Evolutionary conservation across 2,888 invertebrate species (phyloP).

Genomic region (Microctonus hyperodae): DNA sequence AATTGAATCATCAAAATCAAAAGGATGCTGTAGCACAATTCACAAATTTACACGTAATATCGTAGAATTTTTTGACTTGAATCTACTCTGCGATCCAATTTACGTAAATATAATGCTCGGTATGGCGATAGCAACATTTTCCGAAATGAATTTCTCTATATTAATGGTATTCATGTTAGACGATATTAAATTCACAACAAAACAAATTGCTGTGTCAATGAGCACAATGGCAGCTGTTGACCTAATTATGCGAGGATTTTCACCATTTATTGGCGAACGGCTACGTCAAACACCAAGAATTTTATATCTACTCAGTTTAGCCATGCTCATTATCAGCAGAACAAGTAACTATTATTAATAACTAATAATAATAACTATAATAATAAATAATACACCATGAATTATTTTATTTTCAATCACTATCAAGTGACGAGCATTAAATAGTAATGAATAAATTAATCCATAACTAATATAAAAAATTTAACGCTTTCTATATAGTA

Average conservation of each 20-base stretch:
- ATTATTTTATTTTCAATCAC: background rate
- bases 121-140: conserved; percentile 72
- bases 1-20: conserved; percentile 9
- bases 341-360: too few relatives aligned
- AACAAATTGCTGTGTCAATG: conserved; percentile 71
- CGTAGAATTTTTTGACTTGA: conserved; percentile 70
- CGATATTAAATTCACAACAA: conserved; percentile 69
- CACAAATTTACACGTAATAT: conserved; percentile 51
- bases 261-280: conserved; percentile 74
- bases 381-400: background rate
- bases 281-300: conserved; percentile 69
- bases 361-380: background rate
- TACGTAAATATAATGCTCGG: conserved; percentile 75
- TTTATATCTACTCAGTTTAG: conserved; percentile 71
- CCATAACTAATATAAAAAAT: background rate
- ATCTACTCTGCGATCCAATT: conserved; percentile 71
- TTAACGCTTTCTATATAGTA: background rate
- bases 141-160: conserved; percentile 74
- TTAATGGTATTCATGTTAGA: conserved; percentile 73
- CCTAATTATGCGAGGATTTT: conserved; percentile 69
- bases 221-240: conserved; percentile 67
- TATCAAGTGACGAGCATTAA: background rate
- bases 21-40: conserved; percentile 5
- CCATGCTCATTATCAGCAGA: conserved; percentile 69
- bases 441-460: background rate